Conservation (phyloP, 2,113 vertebrate species). For the Hydropotes inermis region DNA sequence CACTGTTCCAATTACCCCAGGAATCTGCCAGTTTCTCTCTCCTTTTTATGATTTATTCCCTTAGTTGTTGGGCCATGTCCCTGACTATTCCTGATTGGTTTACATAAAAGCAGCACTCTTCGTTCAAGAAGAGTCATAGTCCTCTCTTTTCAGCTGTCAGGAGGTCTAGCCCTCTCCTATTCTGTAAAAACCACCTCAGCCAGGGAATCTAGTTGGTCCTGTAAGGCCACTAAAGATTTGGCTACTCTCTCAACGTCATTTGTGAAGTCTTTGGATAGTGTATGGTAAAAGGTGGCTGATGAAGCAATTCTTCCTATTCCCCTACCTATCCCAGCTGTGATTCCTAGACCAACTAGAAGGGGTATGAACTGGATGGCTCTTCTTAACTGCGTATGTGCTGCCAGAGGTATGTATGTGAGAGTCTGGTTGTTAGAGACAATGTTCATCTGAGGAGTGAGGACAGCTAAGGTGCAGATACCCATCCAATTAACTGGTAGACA, state of each 20-base stretch:
- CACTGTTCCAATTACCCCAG: neutral
- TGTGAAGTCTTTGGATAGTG: neutral
- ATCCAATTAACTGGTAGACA: neutral
- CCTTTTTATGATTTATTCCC: neutral
- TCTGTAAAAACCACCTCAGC: neutral
- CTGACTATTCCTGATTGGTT: neutral
- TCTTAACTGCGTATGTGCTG: neutral
- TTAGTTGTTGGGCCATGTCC: neutral
- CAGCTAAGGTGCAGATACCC: neutral
- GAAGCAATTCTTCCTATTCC: neutral
- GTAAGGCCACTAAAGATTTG: neutral
- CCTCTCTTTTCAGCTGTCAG: neutral
- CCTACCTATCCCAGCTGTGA: neutral
- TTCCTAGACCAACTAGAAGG: neutral
- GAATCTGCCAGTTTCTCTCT: neutral
- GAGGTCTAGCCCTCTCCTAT: neutral
- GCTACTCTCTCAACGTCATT: neutral
- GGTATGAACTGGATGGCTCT: neutral
- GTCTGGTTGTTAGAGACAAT: neutral
- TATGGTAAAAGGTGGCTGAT: neutral
- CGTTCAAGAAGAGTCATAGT: neutral
- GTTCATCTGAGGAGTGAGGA: neutral
- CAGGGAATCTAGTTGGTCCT: neutral
- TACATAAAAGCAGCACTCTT: neutral
- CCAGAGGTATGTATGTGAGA: neutral